phyloP scores from a whole-genome alignment of 1,140 invertebrate genomes.

The Trichonephila clavipes region DNA sequence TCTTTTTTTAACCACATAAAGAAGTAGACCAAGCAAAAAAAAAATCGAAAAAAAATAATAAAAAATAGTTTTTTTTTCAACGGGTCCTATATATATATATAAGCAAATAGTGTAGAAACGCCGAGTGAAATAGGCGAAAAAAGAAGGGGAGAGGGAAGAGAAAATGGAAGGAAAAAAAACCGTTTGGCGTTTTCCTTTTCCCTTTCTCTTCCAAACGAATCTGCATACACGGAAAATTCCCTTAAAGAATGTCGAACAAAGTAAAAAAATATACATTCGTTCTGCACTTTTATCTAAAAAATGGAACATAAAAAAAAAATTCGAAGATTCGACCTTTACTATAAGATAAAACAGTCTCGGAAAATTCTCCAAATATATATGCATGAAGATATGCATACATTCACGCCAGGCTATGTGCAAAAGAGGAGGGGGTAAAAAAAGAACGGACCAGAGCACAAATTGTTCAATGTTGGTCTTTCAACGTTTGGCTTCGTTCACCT shows the following conservation, averaged over 20 bases:
- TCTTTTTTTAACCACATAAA: not conserved
- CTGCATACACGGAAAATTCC: slow-evolving; percentile 74
- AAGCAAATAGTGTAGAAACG: slow-evolving; percentile 56
- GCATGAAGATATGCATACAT: slow-evolving; percentile 66
- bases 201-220: slow-evolving; percentile 71
- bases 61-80: slow-evolving; percentile 31
- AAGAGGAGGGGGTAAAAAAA: not conserved
- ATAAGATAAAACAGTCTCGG: slow-evolving; percentile 23
- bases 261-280: not conserved
- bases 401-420: slow-evolving; percentile 36
- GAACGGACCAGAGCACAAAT: slow-evolving; percentile 34
- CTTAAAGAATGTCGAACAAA: not conserved
- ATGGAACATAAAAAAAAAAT: slow-evolving; percentile 41
- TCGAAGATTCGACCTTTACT: not conserved
- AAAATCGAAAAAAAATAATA: slow-evolving; percentile 14
- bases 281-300: not conserved
- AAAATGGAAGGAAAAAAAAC: slow-evolving; percentile 31
- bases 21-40: not conserved
- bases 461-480: slow-evolving; percentile 76
- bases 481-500: slow-evolving; percentile 63
- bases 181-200: not conserved
- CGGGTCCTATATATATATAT: slow-evolving; percentile 53
- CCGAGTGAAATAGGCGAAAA: slow-evolving; percentile 9
- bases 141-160: not conserved
- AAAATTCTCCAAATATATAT: slow-evolving; percentile 49